These are phyloP conservation scores for Clarias magur DNA, from an alignment of 2,113 vertebrate species.

Conservation along the genomic window DNA sequence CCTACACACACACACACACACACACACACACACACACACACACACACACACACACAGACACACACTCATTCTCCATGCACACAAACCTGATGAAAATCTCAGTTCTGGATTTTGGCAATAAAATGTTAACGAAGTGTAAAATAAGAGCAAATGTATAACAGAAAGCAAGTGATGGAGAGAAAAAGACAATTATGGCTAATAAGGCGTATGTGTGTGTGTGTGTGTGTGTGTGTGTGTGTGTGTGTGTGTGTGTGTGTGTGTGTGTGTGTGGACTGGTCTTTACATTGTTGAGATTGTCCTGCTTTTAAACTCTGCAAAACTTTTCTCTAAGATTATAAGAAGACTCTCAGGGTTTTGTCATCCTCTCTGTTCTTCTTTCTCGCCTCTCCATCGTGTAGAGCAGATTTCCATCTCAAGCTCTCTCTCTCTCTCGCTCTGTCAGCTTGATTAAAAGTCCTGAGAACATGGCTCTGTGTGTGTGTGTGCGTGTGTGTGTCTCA, in stretches of 20 bases:
- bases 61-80: too few species aligned
- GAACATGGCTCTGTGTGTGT: conserved; percentile 18
- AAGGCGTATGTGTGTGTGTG: not conserved
- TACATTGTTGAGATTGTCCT: conserved; percentile 33
- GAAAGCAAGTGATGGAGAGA: conserved; percentile 23
- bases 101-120: not conserved
- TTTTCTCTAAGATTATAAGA: conserved; percentile 60
- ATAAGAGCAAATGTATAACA: not conserved
- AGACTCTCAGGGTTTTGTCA: conserved; percentile 19
- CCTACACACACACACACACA: not conserved
- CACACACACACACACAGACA: too few species aligned
- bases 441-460: conserved; percentile 57
- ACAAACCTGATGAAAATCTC: not conserved
- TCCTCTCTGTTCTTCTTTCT: conserved; percentile 57
- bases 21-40: not conserved
- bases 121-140: not conserved
- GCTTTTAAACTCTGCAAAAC: conserved; percentile 59
- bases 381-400: conserved; percentile 5
- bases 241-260: conserved; percentile 21
- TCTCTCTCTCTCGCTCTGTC: conserved; percentile 43
- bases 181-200: conserved; percentile 39
- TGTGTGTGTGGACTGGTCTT: conserved; percentile 49
- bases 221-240: not conserved
- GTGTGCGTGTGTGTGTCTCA: conserved; percentile 45
- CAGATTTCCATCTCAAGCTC: not conserved